Base-by-base conservation (phyloP, 1,140 invertebrate genomes). In the Drosophila saltans region DNA sequence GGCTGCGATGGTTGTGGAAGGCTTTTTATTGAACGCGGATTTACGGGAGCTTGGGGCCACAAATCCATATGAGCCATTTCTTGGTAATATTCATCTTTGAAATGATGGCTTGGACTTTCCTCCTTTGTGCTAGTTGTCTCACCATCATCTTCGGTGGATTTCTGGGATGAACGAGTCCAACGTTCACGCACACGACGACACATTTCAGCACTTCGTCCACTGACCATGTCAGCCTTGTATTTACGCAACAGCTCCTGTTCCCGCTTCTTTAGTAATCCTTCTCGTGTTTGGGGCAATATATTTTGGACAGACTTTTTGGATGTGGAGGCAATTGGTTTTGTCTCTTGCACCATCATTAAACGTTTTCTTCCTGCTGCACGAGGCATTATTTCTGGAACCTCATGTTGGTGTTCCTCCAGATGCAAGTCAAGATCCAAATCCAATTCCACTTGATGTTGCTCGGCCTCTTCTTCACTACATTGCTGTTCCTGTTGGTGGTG, bases 191-290 rank as follows among this genome's bases (percentile, higher is more conserved):
- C 74, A 33, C 30, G 36, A 4, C 81, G 81, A 43, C 67, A 78
- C 48, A 78, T 84, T 40, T 84, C 81, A 0, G 55, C 73, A 28
- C 62, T 74, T 2, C 70, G 69, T 9, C 81, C 81, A 30, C 70
- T 84, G 2, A 59, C 40, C 16, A 73, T n/a, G 33, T 89, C 83
- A 0, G 57, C 75, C 21, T 81, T 62, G 39, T 81, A 81, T 36
- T 77, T 68, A 9, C 69, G 84, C 64, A 81, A 41, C 2, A 72
- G 48, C 56, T 81, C 70, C 64, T 72, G 70, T 21, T 88, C 80
- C 7, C 74, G 61, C 33, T 80, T 71, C 52, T 66, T 80, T 0
- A 84, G 62, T 8, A 69, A 36, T 57, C 52, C 36, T 30, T 78
- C 69, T 7, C 76, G 69, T 2, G 63, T 8, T 16, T 62, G 67